Evolutionary conservation across 92 coral and sea anemone species (phyloP).

Genomic region (Paramuricea clavata): DNA sequence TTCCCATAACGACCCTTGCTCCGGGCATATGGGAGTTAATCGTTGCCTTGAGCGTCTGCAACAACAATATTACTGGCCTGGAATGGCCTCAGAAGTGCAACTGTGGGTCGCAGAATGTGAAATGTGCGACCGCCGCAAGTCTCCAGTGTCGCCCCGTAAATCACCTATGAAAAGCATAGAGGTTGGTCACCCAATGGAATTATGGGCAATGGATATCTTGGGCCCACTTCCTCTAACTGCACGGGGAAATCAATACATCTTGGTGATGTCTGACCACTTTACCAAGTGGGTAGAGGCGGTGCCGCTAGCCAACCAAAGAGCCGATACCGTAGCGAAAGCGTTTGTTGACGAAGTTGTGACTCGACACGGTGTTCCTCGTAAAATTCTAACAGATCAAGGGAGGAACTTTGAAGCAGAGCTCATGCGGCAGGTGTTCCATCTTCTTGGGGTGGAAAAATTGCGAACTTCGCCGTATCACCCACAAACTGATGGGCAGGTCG

Average conservation of each 20-base stretch:
- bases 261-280: conserved; percentile 55
- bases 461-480: conserved; percentile 22
- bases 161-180: conserved; percentile 4
- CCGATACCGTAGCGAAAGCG: conserved; percentile 15
- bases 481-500: conserved; percentile 22
- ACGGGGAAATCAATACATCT: conserved; percentile 15
- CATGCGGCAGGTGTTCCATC: not conserved
- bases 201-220: conserved; percentile 11
- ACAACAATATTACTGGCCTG: conserved; percentile 18
- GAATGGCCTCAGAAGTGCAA: conserved; percentile 16
- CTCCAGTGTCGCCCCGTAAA: not conserved
- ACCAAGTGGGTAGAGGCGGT: conserved; percentile 55
- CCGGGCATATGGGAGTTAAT: conserved; percentile 33
- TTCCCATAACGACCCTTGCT: conserved; percentile 28
- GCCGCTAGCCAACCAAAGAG: conserved; percentile 17
- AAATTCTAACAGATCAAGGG: conserved; percentile 44
- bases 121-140: not conserved
- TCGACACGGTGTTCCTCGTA: conserved; percentile 26
- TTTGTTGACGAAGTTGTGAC: not conserved
- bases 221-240: conserved; percentile 33
- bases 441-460: conserved; percentile 13
- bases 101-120: conserved; percentile 19
- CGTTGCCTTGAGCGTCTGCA: conserved; percentile 1
- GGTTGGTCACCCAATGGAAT: not conserved
- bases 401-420: conserved; percentile 15